These are phyloP conservation scores for Eublepharis macularius DNA, from an alignment of 2,113 vertebrate species.

Conservation along the genomic window DNA sequence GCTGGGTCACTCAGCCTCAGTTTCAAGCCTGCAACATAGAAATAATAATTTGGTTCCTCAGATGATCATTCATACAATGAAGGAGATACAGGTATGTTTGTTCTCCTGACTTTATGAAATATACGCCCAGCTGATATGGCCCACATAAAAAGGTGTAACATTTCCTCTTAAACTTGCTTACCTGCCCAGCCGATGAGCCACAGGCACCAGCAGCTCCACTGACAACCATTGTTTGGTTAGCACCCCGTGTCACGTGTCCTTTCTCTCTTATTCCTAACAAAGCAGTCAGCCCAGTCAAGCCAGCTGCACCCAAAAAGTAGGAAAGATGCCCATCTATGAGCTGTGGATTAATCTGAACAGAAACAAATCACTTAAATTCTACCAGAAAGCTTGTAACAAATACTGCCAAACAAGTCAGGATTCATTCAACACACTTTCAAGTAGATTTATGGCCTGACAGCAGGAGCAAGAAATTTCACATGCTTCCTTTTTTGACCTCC, in stretches of 20 bases:
- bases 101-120: neutral
- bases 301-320: conserved; percentile 88
- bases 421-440: neutral
- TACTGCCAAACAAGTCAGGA: neutral
- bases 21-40: neutral
- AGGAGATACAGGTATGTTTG: neutral
- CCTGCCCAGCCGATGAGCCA: conserved; percentile 94
- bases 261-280: conserved; percentile 89
- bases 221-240: conserved; percentile 92
- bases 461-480: neutral
- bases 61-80: no score
- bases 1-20: neutral
- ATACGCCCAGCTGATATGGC: neutral
- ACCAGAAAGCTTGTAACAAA: neutral
- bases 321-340: conserved; percentile 88
- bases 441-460: neutral
- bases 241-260: conserved; percentile 82
- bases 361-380: neutral
- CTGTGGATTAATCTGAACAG: conserved; percentile 81
- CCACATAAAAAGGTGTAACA: neutral
- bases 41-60: neutral
- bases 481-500: neutral
- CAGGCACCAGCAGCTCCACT: conserved; percentile 95
- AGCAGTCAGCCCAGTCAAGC: conserved; percentile 89
- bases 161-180: conserved; percentile 47